These are phyloP conservation scores for Cheilosia impressa DNA, from an alignment of 2,888 invertebrate species.

Conservation along the genomic window DNA sequence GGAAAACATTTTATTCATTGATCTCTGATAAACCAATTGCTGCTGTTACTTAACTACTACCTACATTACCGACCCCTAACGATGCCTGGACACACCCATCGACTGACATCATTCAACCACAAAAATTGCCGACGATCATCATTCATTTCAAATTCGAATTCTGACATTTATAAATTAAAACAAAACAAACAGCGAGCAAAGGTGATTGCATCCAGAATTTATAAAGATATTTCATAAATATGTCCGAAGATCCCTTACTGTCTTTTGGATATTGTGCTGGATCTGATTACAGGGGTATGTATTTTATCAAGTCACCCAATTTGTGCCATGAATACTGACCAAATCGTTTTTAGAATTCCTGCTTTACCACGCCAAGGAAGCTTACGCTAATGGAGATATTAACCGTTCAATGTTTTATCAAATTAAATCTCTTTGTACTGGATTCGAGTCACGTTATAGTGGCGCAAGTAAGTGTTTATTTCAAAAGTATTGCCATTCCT, in stretches of 20 bases:
- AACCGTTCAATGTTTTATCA: conserved; percentile 80
- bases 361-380: conserved; percentile 79
- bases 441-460: conserved; percentile 78
- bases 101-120: conserved; percentile 4
- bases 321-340: background rate
- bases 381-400: conserved; percentile 78
- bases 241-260: conserved; percentile 36
- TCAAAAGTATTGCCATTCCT: no score
- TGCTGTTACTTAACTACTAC: no score
- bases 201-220: background rate
- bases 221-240: background rate
- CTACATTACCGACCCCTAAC: conserved; percentile 13
- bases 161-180: conserved; percentile 50
- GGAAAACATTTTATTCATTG: no score
- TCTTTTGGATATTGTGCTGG: conserved; percentile 48
- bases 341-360: conserved; percentile 73
- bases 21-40: no score
- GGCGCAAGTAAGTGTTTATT: conserved; percentile 22
- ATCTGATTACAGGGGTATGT: conserved; percentile 58
- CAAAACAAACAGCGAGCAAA: background rate
- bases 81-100: conserved; percentile 23
- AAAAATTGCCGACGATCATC: conserved; percentile 4
- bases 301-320: no score
- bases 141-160: conserved; percentile 50
- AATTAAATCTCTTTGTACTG: conserved; percentile 79